A percentile compares a stretch with the other conserved stretches of the same genome.
These are phyloP conservation scores for Rhynchonycteris naso DNA, from an alignment of 2,797 vertebrate genomes.

Conservation along the genomic window DNA sequence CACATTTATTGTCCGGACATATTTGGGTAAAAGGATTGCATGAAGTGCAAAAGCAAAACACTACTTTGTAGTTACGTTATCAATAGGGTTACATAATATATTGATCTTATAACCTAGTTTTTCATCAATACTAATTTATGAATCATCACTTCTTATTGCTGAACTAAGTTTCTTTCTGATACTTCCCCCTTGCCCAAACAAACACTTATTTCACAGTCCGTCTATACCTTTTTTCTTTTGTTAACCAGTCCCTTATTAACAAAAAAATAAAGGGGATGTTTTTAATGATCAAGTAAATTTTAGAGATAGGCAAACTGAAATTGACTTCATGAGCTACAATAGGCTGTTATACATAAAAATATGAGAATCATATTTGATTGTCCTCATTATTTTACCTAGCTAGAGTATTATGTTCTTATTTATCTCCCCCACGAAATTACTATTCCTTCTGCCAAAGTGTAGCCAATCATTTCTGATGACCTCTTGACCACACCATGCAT, in stretches of 20 bases:
- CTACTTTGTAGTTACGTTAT: not conserved
- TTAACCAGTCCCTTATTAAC: not conserved
- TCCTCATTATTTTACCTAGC: conserved; percentile 48
- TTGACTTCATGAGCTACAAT: not conserved
- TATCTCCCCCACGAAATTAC: not conserved
- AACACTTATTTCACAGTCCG: not conserved
- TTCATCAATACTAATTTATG: not conserved
- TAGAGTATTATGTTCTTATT: not conserved
- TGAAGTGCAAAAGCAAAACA: not conserved
- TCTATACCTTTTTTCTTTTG: not conserved
- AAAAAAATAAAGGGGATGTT: conserved; percentile 3
- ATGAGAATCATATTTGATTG: not conserved
- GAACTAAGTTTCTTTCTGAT: not conserved
- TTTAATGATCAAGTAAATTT: conserved; percentile 16
- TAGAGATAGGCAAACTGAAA: not conserved
- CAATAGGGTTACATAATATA: not conserved
- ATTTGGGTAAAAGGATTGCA: not conserved
- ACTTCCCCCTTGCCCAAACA: not conserved
- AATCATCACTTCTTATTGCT: not conserved
- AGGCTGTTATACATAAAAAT: not conserved
- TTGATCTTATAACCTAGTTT: not conserved
- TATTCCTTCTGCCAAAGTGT: not conserved
- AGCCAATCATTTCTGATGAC: not conserved
- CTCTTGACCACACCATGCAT: not conserved
- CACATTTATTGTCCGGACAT: not conserved